phyloP scores from a whole-genome alignment of 2,888 invertebrate genomes.

The Ophioninae sp. region DNA sequence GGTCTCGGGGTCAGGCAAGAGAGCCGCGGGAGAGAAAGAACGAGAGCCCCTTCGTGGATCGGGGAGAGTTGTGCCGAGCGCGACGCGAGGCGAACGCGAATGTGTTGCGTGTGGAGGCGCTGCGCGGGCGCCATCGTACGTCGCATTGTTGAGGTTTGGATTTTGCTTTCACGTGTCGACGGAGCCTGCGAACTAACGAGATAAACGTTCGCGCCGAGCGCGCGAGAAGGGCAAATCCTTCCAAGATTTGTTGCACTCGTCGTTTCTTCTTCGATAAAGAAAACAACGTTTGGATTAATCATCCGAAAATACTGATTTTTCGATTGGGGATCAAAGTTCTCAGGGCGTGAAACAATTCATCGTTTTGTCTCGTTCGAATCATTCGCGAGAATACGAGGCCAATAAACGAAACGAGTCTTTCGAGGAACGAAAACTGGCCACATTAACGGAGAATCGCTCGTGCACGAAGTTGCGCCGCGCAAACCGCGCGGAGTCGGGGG shows the following conservation, averaged over 20 bases:
- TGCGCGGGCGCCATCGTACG: slow-evolving; percentile 17
- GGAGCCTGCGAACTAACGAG: slow-evolving; percentile 25
- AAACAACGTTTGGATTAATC: slow-evolving; percentile 65
- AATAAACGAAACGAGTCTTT: slow-evolving; percentile 1
- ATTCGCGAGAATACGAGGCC: neutral
- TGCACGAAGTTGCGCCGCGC: slow-evolving; percentile 31
- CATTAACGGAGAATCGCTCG: slow-evolving; percentile 43
- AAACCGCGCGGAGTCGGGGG: slow-evolving; percentile 4
- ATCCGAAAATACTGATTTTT: slow-evolving; percentile 65
- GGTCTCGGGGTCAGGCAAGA: slow-evolving; percentile 59
- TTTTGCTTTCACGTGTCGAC: slow-evolving; percentile 50
- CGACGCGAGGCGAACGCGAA: slow-evolving; percentile 23
- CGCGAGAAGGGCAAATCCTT: slow-evolving; percentile 41
- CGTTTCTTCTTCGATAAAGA: neutral
- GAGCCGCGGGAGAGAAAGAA: slow-evolving; percentile 29
- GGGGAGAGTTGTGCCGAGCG: slow-evolving; percentile 30
- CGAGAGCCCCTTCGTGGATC: slow-evolving; percentile 29
- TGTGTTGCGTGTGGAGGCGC: slow-evolving; percentile 22
- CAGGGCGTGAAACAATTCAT: neutral
- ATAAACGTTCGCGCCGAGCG: slow-evolving; percentile 4
- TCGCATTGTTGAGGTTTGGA: slow-evolving; percentile 43
- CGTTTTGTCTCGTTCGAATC: neutral
- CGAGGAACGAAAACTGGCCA: slow-evolving; percentile 26
- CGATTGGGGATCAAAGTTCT: neutral
- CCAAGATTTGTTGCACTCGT: slow-evolving; percentile 14